These are phyloP conservation scores for Drosophila trichaetosa DNA, from an alignment of 2,888 invertebrate genomes.

Conservation along the genomic window DNA sequence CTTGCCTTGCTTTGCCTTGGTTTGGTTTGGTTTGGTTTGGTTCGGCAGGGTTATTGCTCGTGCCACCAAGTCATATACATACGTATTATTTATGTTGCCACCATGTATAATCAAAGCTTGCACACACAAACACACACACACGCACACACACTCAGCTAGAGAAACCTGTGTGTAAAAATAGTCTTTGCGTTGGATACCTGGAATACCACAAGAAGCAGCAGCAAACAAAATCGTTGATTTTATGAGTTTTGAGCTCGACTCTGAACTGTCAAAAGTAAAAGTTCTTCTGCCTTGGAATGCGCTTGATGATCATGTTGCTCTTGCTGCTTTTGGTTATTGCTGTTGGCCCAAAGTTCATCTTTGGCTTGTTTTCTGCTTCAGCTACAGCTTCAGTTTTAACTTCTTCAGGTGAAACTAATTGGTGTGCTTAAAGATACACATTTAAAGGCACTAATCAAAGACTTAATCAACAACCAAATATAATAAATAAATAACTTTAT, in stretches of 20 bases:
- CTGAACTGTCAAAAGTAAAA: conserved; percentile 71
- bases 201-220: conserved; percentile 36
- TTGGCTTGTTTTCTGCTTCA: not conserved
- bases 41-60: conserved; percentile 75
- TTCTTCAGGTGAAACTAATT: conserved; percentile 58
- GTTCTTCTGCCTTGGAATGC: conserved; percentile 73
- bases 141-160: conserved; percentile 16
- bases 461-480: conserved; percentile 4
- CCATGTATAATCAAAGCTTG: conserved; percentile 67
- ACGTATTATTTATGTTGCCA: conserved; percentile 65
- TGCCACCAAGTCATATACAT: conserved; percentile 66
- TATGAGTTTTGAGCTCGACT: conserved; percentile 40
- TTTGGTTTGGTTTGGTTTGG: conserved; percentile 10
- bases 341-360: conserved; percentile 23
- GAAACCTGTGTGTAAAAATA: conserved; percentile 72
- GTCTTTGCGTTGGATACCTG: conserved; percentile 50
- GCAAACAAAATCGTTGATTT: conserved; percentile 37
- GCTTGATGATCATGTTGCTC: conserved; percentile 27
- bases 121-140: conserved; percentile 8
- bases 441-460: conserved; percentile 15
- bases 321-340: conserved; percentile 12
- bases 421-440: conserved; percentile 31
- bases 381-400: conserved; percentile 6
- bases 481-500: not conserved
- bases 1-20: not conserved